Percentiles rank a stretch among this genome's conserved stretches.
These are phyloP conservation scores for Nicator chloris DNA, from an alignment of 2,113 vertebrate species.

Conservation along the genomic window DNA sequence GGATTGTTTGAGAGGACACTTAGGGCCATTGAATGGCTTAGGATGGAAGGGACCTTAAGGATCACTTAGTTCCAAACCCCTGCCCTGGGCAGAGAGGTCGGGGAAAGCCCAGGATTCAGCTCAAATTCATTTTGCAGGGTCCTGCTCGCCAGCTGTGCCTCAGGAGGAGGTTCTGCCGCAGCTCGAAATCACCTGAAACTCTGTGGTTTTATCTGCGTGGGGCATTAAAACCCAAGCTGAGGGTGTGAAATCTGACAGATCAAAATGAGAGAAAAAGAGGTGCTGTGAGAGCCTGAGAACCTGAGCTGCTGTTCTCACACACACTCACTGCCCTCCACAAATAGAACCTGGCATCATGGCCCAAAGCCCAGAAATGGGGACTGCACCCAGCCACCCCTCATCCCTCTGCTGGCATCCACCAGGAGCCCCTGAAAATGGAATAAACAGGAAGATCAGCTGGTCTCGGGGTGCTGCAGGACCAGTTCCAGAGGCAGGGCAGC, in stretches of 20 bases:
- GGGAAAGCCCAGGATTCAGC: background rate
- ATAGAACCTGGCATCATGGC: background rate
- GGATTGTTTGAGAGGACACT: background rate
- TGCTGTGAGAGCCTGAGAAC: conserved; percentile 24
- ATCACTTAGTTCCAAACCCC: background rate
- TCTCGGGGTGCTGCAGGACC: background rate
- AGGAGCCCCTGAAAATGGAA: background rate
- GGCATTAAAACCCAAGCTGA: background rate
- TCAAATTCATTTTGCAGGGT: background rate
- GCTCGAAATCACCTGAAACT: conserved; percentile 30
- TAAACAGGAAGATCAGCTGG: accelerated
- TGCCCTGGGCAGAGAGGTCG: background rate
- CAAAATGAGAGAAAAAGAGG: background rate
- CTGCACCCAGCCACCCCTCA: background rate
- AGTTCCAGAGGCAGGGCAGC: background rate
- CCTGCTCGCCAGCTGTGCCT: background rate
- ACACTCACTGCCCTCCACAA: background rate
- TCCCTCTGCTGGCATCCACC: accelerated
- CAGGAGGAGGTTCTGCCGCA: background rate
- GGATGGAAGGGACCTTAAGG: background rate
- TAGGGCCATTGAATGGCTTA: background rate
- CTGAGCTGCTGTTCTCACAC: conserved; percentile 3
- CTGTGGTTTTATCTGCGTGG: conserved; percentile 15
- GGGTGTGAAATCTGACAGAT: conserved; percentile 51
- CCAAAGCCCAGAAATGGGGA: accelerated